Percentiles rank a stretch among this genome's conserved stretches.
phyloP scores from a whole-genome alignment of 2,888 invertebrate genomes.

The Cerastis rubricosa region DNA sequence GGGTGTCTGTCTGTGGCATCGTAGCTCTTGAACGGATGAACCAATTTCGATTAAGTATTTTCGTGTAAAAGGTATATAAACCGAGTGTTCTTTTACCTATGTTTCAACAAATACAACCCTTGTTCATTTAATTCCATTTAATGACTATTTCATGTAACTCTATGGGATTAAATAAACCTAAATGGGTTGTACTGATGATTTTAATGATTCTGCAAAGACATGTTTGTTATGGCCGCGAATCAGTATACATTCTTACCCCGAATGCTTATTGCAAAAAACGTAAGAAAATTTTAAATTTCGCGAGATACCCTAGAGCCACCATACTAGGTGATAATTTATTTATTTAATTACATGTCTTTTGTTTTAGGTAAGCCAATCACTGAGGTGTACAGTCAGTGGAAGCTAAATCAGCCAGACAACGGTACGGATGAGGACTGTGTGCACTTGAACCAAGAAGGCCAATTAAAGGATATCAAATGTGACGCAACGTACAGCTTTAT shows the following conservation, averaged over 20 bases:
- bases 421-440: slow-evolving; percentile 76
- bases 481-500: slow-evolving; percentile 74
- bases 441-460: slow-evolving; percentile 45
- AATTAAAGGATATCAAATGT: slow-evolving; percentile 76
- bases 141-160: no score
- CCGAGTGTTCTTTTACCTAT: neutral
- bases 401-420: slow-evolving; percentile 79
- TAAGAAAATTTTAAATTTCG: no score
- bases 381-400: slow-evolving; percentile 78
- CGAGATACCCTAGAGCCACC: no score
- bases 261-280: no score
- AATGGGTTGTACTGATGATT: no score
- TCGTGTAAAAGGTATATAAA: neutral
- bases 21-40: neutral
- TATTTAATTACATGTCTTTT: neutral
- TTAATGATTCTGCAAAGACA: no score
- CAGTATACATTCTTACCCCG: no score
- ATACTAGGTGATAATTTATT: neutral
- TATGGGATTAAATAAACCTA: no score
- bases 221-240: no score
- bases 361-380: slow-evolving; percentile 74
- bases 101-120: neutral
- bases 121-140: no score
- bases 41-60: neutral
- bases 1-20: neutral